Percentiles rank a stretch among this genome's conserved stretches.
Conservation (phyloP, 64 coral and sea anemone genomes). For the Pachyseris speciosa region DNA sequence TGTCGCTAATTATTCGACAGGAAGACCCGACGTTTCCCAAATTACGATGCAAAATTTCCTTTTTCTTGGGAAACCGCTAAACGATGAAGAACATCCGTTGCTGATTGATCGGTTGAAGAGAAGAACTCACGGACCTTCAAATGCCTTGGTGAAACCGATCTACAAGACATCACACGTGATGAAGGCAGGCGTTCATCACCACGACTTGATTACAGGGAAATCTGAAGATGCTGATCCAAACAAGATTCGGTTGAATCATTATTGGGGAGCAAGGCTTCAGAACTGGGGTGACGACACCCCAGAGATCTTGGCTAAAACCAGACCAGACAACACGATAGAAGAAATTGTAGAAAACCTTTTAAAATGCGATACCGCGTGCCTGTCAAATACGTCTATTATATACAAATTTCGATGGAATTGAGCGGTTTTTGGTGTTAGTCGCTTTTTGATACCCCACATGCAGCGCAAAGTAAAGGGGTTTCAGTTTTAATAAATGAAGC, state of each 20-base stretch:
- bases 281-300: conserved; percentile 85
- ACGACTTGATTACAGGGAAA: conserved; percentile 16
- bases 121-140: conserved; percentile 56
- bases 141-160: conserved; percentile 82
- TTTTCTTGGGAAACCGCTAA: conserved; percentile 84
- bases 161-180: conserved; percentile 60
- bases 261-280: conserved; percentile 81
- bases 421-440: neutral
- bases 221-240: neutral
- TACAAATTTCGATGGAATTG: conserved; percentile 35
- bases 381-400: conserved; percentile 10
- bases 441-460: neutral
- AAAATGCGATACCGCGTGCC: neutral
- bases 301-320: conserved; percentile 60
- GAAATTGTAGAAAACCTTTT: neutral
- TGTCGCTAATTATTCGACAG: conserved; percentile 21
- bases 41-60: conserved; percentile 84
- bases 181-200: conserved; percentile 60
- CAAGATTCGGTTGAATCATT: conserved; percentile 69
- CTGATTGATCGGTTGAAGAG: conserved; percentile 73
- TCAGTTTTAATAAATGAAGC: too few relatives aligned
- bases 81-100: conserved; percentile 32
- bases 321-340: conserved; percentile 38
- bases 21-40: conserved; percentile 50
- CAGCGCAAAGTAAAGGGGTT: neutral